Base-by-base conservation (phyloP, 2,888 invertebrate genomes). In the Drosophila peninsularis region DNA sequence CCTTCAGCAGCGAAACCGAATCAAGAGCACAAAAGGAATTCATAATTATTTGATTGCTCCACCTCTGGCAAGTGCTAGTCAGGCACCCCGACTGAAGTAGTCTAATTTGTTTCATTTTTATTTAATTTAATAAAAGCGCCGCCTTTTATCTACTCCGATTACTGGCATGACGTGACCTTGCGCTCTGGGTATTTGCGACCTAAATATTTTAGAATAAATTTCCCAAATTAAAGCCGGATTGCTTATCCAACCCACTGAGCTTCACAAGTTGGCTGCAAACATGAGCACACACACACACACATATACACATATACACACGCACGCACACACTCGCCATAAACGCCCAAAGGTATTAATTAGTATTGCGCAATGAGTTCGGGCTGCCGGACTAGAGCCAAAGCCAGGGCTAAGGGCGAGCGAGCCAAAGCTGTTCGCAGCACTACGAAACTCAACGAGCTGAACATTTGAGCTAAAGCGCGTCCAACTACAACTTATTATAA, bases 171-270 rank as follows among this genome's bases (percentile, higher is more conserved):
- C 62, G 61, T 76, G 73, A 76, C 78, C 75, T 78, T 76, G 74
- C 52, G 49, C 47, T 2, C 36, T 60, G 62, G 62, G 66, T 71
- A 72, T 71, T 78, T 72, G 71, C 81, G 80, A 77, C 80, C 82
- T 75, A 88, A 85, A 89, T 81, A 88, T 73, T 81, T 81, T 68
- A 63, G 76, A 86, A 89, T 83, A 78, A 77, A 88, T 88, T 89
- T 82, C 81, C 77, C 74, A 86, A 89, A 89, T 89, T 83, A 82
- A 82, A 86, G 81, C 78, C 72, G 71, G 71, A 70, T 84, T 78
- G 89, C 82, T 89, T 76, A 84, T 89, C 80, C 88, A 75, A 82
- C 68, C 76, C 87, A 87, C 71, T 89, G 88, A 80, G 76, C 77
- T 75, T 73, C 50, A 81, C 78, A 82, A 88, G 82, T 71, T 85